These are phyloP conservation scores for Hofmannophila pseudospretella DNA, from an alignment of 2,888 invertebrate species.

Conservation along the genomic window DNA sequence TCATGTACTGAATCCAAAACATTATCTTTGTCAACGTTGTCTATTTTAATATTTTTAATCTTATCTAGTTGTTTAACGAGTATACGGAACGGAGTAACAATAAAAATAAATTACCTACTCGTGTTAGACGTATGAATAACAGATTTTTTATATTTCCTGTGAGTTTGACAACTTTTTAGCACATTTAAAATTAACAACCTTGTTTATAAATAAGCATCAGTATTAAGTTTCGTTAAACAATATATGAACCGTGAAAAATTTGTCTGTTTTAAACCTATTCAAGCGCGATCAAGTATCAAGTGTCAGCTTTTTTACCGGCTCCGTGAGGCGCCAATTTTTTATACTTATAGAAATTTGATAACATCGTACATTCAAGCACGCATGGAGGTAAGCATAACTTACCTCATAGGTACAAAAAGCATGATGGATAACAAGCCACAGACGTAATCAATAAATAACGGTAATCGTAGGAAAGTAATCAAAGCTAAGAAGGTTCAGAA, in stretches of 20 bases:
- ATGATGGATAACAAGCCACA: not conserved
- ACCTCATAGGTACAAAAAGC: too few relatives aligned
- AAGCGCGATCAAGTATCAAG: slow-evolving; percentile 50
- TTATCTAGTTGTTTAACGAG: slow-evolving; percentile 41
- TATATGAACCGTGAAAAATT: slow-evolving; percentile 49
- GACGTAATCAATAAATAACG: not conserved
- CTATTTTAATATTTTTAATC: slow-evolving; percentile 41
- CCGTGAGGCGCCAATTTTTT: slow-evolving; percentile 58
- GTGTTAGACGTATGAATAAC: slow-evolving; percentile 22
- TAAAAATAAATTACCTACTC: slow-evolving; percentile 36
- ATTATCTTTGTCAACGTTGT: slow-evolving; percentile 24
- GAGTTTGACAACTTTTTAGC: not conserved
- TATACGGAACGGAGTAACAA: slow-evolving; percentile 30
- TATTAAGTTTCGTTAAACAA: slow-evolving; percentile 36
- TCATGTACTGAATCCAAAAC: slow-evolving; percentile 11
- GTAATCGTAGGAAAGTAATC: not conserved
- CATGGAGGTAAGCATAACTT: not conserved
- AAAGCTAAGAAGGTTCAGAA: too few relatives aligned
- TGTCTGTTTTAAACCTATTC: slow-evolving; percentile 47
- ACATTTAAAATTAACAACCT: slow-evolving; percentile 19
- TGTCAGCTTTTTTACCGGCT: slow-evolving; percentile 38
- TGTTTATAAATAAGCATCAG: slow-evolving; percentile 23
- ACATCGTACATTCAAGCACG: not conserved
- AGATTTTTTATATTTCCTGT: not conserved
- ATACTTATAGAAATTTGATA: slow-evolving; percentile 12